Evolutionary conservation across 2,888 invertebrate genomes (phyloP).

Genomic region (Protonemura montana): DNA sequence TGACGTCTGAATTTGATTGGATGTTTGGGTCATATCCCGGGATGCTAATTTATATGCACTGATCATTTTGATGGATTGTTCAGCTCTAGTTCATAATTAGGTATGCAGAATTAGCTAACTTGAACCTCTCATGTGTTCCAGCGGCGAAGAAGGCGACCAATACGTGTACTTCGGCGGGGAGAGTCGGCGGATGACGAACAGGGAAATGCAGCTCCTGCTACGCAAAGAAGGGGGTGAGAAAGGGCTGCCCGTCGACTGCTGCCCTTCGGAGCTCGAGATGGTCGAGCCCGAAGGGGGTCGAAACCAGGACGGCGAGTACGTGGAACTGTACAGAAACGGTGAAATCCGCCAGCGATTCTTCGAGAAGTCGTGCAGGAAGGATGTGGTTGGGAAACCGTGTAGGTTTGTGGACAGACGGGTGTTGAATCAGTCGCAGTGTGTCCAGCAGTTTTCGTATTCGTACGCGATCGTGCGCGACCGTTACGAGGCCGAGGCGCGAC

Average conservation of each 20-base stretch:
- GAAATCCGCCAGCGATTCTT: slow-evolving; percentile 64
- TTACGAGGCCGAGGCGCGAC: slow-evolving; percentile 55
- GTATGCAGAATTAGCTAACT: too few species aligned
- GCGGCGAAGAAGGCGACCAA: slow-evolving; percentile 51
- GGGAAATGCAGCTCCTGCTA: slow-evolving; percentile 71
- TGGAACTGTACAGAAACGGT: slow-evolving; percentile 71
- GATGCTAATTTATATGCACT: too few species aligned
- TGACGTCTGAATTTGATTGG: too few species aligned
- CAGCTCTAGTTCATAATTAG: too few species aligned
- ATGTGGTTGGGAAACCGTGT: slow-evolving; percentile 76
- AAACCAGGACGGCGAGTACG: slow-evolving; percentile 74
- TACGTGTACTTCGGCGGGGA: slow-evolving; percentile 49
- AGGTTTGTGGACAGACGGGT: slow-evolving; percentile 75
- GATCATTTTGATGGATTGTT: too few species aligned
- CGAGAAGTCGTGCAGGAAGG: slow-evolving; percentile 79
- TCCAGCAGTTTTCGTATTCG: slow-evolving; percentile 82
- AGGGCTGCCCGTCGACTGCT: slow-evolving; percentile 73
- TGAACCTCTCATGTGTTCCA: slow-evolving; percentile 39
- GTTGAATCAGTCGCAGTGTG: slow-evolving; percentile 76
- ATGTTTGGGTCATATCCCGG: too few species aligned
- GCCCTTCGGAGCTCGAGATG: slow-evolving; percentile 80
- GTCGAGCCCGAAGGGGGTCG: slow-evolving; percentile 79
- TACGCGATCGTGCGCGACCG: slow-evolving; percentile 80
- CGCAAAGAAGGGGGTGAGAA: slow-evolving; percentile 63
- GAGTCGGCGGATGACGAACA: slow-evolving; percentile 62